Evolutionary conservation across 2,888 invertebrate genomes (phyloP), one percentile per base, ranked within the genome.

Genomic region (Agrochola macilenta): DNA sequence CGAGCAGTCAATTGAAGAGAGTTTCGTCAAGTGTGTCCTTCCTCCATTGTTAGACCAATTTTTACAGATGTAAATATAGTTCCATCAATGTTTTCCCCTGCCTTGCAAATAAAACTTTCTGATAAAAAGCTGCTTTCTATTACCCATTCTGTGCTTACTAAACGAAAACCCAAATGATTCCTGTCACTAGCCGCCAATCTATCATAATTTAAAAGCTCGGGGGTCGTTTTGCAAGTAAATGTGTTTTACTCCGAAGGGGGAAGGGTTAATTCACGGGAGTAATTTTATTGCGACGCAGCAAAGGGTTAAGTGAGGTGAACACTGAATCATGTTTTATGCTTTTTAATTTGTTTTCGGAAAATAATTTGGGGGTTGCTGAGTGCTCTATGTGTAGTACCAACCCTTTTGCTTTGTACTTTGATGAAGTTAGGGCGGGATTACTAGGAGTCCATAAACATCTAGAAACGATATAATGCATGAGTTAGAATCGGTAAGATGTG

Each of bases 311-410:
- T 91, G 92, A 91, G 93, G 93, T 91, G 92, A 92, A 90, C 90
- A 89, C 89, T 90, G 90, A 94, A 93, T 95, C 91, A 93, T 93
- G 95, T 95, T 96, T 95, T 95, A 94, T 94, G 94, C 92, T 92
- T 93, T 95, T 94, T 95, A 96, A 96, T 96, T 95, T 95, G 95
- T 95, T 94, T 93, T 91, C 80, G 85, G 82, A 89, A 91, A 92
- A 88, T 89, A 89, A 86, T 91, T 88, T 88, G 83, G 85, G 88
- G 91, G 85, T 89, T 86, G 81, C 61, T 46, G 76, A 84, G 83
- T 84, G 80, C 79, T 82, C 68, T 35, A 23, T n/a, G 68, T 30
- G 54, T 69, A 39, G 23, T 46, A 66, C 11, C 54, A 43, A 77
- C 73, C 77, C 61, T 71, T 72, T 74, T 78, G 54, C 58, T 78